phyloP scores from a whole-genome alignment of 2,888 invertebrate species.

The Drosophila borealis region DNA sequence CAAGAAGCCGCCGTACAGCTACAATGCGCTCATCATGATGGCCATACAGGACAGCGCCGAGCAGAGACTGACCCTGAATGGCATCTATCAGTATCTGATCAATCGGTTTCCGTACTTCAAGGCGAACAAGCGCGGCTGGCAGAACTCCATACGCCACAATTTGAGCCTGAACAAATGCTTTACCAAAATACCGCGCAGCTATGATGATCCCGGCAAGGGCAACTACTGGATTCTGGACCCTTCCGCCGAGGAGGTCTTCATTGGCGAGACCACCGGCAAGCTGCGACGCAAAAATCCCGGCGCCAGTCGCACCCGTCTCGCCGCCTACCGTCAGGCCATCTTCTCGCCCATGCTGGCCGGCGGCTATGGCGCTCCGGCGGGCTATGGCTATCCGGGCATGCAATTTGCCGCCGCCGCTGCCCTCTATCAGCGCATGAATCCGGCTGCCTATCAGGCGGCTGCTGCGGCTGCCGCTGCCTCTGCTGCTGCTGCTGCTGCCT shows the following conservation, averaged over 20 bases:
- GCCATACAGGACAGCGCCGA: constrained; percentile 98
- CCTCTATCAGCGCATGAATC: constrained; percentile 82
- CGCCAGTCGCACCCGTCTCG: constrained; percentile 93
- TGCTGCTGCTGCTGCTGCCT: constrained; percentile 52
- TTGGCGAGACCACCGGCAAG: constrained; percentile 99
- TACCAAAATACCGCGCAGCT: constrained; percentile 97
- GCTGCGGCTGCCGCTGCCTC: constrained; percentile 59
- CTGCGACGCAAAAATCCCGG: constrained; percentile 95
- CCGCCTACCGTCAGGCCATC: constrained; percentile 91
- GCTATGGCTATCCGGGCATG: constrained; percentile 64
- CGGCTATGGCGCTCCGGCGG: constrained; percentile 73
- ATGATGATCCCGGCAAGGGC: constrained; percentile 99
- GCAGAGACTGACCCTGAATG: constrained; percentile 96
- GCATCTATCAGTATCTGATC: constrained; percentile 99
- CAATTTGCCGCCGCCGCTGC: constrained; percentile 79
- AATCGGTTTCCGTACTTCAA: constrained; percentile 98
- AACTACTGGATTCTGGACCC: constrained; percentile 99
- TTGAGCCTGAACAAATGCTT: constrained; percentile 99
- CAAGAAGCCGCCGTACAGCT: constrained; percentile 98
- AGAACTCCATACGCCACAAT: constrained; percentile 99
- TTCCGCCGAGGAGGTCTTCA: constrained; percentile 99
- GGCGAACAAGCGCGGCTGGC: constrained; percentile 99
- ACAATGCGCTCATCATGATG: constrained; percentile 99
- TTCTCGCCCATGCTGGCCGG: constrained; percentile 79
- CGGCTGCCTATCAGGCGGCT: constrained; percentile 71